Evolutionary conservation across 2,797 vertebrate genomes (phyloP).

Genomic region (Brotula barbata): DNA sequence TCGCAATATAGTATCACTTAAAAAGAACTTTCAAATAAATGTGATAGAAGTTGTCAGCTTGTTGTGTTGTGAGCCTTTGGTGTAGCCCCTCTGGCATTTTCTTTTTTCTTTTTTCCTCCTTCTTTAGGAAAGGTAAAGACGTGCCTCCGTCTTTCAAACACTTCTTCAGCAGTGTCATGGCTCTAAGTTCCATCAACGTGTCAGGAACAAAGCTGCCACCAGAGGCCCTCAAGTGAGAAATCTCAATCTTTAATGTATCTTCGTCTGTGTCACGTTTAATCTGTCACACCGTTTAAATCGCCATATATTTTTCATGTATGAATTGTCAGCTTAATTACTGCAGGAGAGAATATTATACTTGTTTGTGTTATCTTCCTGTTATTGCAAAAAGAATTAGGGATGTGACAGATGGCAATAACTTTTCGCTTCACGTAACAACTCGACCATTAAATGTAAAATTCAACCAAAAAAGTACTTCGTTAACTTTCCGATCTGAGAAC

Average conservation of each 20-base stretch:
- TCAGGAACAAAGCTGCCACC: slow-evolving; percentile 95
- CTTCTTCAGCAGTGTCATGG: slow-evolving; percentile 93
- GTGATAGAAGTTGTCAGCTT: neutral
- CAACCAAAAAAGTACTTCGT: too few relatives aligned
- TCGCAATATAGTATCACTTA: neutral
- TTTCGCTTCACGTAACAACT: too few relatives aligned
- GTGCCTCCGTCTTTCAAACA: slow-evolving; percentile 94
- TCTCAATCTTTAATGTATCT: slow-evolving; percentile 46
- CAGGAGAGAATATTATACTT: too few relatives aligned
- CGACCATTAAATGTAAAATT: too few relatives aligned
- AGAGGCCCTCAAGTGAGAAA: slow-evolving; percentile 94
- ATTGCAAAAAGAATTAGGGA: too few relatives aligned
- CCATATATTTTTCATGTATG: too few relatives aligned
- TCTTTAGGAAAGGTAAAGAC: slow-evolving; percentile 92
- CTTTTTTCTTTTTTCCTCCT: slow-evolving; percentile 14
- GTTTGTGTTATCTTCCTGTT: too few relatives aligned
- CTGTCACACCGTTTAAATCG: too few relatives aligned
- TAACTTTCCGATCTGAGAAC: too few relatives aligned
- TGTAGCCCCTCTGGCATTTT: neutral
- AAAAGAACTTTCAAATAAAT: slow-evolving; percentile 1
- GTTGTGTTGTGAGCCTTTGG: neutral
- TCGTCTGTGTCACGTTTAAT: slow-evolving; percentile 8
- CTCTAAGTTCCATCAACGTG: slow-evolving; percentile 89
- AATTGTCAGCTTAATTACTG: too few relatives aligned
- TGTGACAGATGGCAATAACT: too few relatives aligned